phyloP scores from a whole-genome alignment of 2,797 vertebrate genomes.

The Enteromius paludinosus region DNA sequence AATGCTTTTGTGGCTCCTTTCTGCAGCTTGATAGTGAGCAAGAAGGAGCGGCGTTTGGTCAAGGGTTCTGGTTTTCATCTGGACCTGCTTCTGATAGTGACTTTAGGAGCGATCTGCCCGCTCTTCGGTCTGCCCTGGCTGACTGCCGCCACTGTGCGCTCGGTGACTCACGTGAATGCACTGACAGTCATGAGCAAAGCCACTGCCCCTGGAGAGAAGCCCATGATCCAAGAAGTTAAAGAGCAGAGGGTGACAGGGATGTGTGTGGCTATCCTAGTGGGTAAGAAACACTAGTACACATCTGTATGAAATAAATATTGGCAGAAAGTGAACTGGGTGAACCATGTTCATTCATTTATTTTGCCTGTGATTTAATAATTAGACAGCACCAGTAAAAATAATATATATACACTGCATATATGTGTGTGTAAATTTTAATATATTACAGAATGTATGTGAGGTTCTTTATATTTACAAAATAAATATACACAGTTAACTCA shows the following conservation, averaged over 20 bases:
- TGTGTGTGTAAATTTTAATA: no score
- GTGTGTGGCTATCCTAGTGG: slow-evolving; percentile 88
- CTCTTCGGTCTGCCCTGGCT: slow-evolving; percentile 97
- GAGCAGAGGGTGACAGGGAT: slow-evolving; percentile 92
- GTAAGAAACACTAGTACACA: slow-evolving; percentile 73
- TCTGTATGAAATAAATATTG: background rate
- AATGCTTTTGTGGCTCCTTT: background rate
- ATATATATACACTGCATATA: background rate
- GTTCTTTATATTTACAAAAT: no score
- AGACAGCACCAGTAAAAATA: no score
- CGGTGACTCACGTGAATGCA: slow-evolving; percentile 95
- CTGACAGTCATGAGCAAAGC: slow-evolving; percentile 98
- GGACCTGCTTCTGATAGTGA: slow-evolving; percentile 94
- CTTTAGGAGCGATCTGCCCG: slow-evolving; percentile 90
- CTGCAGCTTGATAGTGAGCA: slow-evolving; percentile 91
- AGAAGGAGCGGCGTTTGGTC: slow-evolving; percentile 91
- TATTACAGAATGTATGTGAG: no score
- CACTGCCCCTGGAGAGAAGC: slow-evolving; percentile 93
- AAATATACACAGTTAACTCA: no score
- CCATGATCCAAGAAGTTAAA: slow-evolving; percentile 87
- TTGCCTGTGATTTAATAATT: no score
- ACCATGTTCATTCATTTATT: background rate
- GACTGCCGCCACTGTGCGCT: slow-evolving; percentile 93
- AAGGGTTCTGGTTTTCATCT: slow-evolving; percentile 98
- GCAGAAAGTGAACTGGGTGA: background rate